Evolutionary conservation across 2,797 vertebrate genomes (phyloP).

Genomic region (Acanthopagrus latus): DNA sequence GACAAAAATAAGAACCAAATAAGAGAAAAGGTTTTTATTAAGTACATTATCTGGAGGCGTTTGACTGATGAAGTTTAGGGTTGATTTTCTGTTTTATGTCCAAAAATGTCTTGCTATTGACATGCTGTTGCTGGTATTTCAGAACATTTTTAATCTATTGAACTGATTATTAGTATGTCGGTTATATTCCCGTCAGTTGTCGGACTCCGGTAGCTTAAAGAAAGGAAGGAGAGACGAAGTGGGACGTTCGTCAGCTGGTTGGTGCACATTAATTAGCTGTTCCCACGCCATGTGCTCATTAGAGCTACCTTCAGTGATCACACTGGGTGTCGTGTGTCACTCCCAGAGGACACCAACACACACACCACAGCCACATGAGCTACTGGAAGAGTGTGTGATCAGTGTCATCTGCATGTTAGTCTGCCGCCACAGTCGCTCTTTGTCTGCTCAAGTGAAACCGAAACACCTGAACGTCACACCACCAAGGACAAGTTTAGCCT

Average conservation of each 20-base stretch:
- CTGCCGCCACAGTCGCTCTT: constrained; percentile 50
- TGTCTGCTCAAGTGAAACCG: constrained; percentile 53
- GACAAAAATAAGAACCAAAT: background rate
- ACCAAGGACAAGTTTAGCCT: constrained; percentile 3
- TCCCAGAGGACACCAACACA: constrained; percentile 33
- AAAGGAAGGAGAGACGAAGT: background rate
- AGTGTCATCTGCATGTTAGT: constrained; percentile 43
- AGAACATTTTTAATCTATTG: background rate
- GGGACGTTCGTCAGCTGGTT: constrained; percentile 23
- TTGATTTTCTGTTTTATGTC: background rate
- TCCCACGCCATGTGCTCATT: constrained; percentile 56
- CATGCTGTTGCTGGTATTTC: background rate
- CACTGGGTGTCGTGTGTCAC: constrained; percentile 55
- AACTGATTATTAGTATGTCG: no score
- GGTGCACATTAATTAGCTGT: constrained; percentile 38
- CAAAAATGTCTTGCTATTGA: no score
- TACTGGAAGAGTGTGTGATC: constrained; percentile 30
- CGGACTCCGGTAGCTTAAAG: background rate
- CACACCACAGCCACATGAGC: constrained; percentile 33
- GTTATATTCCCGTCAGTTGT: background rate
- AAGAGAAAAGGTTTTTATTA: background rate
- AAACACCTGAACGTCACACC: constrained; percentile 33
- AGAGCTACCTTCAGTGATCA: constrained; percentile 28
- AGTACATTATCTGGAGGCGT: background rate
- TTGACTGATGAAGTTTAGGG: background rate